phyloP scores from a whole-genome alignment of 2,888 invertebrate genomes.

The Parthenolecanium corni region DNA sequence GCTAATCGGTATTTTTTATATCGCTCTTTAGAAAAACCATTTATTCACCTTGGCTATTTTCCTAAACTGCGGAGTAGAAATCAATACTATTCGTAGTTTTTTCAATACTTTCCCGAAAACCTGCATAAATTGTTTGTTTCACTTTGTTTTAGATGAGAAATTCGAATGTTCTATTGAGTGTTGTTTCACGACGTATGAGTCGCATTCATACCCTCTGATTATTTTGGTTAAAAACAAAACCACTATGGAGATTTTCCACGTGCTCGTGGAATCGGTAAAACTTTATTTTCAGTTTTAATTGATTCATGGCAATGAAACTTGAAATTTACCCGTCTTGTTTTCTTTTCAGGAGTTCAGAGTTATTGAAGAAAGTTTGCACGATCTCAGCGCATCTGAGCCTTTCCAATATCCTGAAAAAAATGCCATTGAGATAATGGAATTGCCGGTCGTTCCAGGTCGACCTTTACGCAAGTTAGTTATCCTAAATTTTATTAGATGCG shows the following conservation, averaged over 20 bases:
- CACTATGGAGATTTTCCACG: neutral
- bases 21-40: too few species aligned
- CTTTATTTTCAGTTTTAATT: neutral
- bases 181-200: too few species aligned
- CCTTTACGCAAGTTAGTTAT: neutral
- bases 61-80: too few species aligned
- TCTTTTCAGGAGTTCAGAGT: neutral
- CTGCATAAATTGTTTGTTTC: too few species aligned
- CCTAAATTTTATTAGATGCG: neutral
- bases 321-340: neutral
- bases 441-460: neutral
- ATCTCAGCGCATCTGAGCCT: neutral
- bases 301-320: neutral
- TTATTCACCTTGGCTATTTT: too few species aligned
- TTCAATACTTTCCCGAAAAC: too few species aligned
- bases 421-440: neutral
- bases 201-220: too few species aligned
- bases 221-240: too few species aligned
- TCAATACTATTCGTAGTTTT: too few species aligned
- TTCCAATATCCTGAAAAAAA: neutral
- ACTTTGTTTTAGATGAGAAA: too few species aligned
- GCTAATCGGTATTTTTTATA: too few species aligned
- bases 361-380: neutral
- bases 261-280: neutral
- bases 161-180: too few species aligned